phyloP scores from a whole-genome alignment of 2,113 vertebrate genomes.

The Brienomyrus longianalis region DNA sequence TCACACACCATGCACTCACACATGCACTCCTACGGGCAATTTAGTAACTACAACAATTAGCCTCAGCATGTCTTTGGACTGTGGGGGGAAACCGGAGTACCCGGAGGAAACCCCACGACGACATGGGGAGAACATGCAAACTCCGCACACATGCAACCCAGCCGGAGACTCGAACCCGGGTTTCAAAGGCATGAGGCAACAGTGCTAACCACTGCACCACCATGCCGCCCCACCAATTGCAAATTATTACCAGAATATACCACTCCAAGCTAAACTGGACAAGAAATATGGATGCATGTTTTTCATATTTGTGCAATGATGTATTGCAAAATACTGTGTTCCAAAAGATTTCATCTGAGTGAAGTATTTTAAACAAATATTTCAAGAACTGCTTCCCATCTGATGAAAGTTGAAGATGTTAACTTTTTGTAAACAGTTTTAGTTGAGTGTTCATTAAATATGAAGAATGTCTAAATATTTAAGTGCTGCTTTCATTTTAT shows the following conservation, averaged over 20 bases:
- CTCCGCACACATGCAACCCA: too few species aligned
- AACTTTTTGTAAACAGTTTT: background rate
- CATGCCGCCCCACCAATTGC: too few species aligned
- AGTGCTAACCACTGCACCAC: too few species aligned
- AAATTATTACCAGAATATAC: background rate
- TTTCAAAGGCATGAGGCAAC: accelerated
- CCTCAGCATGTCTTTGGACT: too few species aligned
- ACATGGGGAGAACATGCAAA: too few species aligned
- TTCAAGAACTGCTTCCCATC: background rate
- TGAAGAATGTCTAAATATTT: conserved; percentile 1
- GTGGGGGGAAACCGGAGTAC: too few species aligned
- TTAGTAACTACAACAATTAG: too few species aligned
- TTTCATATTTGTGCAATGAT: background rate
- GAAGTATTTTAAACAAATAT: background rate
- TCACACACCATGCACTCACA: too few species aligned
- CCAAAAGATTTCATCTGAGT: background rate
- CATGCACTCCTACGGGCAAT: too few species aligned
- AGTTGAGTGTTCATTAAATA: background rate
- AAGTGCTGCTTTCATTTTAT: background rate
- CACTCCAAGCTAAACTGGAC: background rate
- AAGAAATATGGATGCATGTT: background rate
- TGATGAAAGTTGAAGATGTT: background rate
- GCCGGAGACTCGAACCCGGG: too few species aligned
- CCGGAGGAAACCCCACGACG: too few species aligned
- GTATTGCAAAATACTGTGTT: background rate